phyloP scores from a whole-genome alignment of 2,888 invertebrate genomes.

The Drosophila trichaetosa region DNA sequence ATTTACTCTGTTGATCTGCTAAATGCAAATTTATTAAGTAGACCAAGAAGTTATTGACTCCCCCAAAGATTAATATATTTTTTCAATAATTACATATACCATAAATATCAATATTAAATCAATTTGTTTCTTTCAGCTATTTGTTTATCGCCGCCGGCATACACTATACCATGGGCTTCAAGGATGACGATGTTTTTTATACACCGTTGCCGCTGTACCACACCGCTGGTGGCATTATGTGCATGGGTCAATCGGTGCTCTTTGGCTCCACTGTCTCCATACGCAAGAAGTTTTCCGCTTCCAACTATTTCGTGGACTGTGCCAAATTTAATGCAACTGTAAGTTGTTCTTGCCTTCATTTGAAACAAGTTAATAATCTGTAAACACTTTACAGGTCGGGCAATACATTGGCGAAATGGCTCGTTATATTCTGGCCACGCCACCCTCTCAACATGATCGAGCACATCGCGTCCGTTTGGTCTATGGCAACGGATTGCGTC shows the following conservation, averaged over 20 bases:
- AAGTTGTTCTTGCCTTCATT: slow-evolving; percentile 43
- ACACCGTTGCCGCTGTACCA: slow-evolving; percentile 97
- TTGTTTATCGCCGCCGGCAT: slow-evolving; percentile 92
- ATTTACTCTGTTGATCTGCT: too few species aligned
- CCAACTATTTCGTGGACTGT: slow-evolving; percentile 96
- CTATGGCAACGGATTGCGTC: slow-evolving; percentile 96
- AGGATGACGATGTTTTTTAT: slow-evolving; percentile 91
- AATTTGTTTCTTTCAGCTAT: slow-evolving; percentile 86
- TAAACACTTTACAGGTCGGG: slow-evolving; percentile 87
- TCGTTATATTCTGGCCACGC: slow-evolving; percentile 92
- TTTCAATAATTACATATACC: neutral
- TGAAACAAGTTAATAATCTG: neutral
- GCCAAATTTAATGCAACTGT: slow-evolving; percentile 97
- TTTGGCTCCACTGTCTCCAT: slow-evolving; percentile 94
- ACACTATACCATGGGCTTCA: slow-evolving; percentile 89
- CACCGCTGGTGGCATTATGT: slow-evolving; percentile 95
- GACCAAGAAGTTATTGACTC: neutral
- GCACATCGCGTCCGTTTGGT: slow-evolving; percentile 91
- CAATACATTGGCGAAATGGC: slow-evolving; percentile 97
- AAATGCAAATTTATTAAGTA: too few species aligned
- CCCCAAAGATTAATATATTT: neutral
- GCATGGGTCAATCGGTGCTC: slow-evolving; percentile 91
- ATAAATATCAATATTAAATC: neutral
- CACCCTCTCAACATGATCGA: slow-evolving; percentile 88
- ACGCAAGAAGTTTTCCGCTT: slow-evolving; percentile 96